Percentiles rank a stretch among this genome's conserved stretches.
phyloP scores from a whole-genome alignment of 2,797 vertebrate species.

The Semaprochilodus insignis region DNA sequence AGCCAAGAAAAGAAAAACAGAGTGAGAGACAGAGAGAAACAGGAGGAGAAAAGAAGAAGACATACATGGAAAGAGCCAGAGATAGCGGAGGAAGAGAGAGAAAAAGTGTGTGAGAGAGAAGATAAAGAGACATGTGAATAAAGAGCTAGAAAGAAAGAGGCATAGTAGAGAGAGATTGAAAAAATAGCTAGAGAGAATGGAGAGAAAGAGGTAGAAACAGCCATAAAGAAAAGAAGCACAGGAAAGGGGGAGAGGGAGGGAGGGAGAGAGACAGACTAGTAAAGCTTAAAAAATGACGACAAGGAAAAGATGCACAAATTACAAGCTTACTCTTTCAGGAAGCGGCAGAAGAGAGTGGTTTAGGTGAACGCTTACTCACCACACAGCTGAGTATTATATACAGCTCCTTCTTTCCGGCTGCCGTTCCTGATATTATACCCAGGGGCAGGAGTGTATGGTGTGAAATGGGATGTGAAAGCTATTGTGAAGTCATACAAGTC shows the following conservation, averaged over 20 bases:
- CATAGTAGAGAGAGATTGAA: not conserved
- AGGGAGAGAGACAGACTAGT: constrained; percentile 1
- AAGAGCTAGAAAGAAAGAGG: not conserved
- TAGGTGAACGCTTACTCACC: constrained; percentile 50
- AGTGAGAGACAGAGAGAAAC: no score
- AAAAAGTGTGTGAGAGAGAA: not conserved
- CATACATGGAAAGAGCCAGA: not conserved
- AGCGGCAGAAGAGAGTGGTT: constrained; percentile 41
- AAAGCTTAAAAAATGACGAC: constrained; percentile 28
- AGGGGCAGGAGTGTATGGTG: constrained; percentile 62
- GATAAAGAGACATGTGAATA: not conserved
- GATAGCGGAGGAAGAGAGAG: not conserved
- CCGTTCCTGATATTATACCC: constrained; percentile 51
- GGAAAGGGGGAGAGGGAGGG: not conserved
- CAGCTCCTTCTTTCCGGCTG: constrained; percentile 49
- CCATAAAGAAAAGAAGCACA: not conserved
- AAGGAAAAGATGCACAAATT: constrained; percentile 35
- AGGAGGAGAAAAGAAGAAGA: no score
- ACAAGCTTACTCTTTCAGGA: constrained; percentile 43
- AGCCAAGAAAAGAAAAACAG: not conserved
- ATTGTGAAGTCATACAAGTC: constrained; percentile 66
- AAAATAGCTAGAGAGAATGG: not conserved
- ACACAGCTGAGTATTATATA: constrained; percentile 45
- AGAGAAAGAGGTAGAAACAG: no score
- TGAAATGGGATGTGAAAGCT: constrained; percentile 72